Conservation (phyloP, 2,113 vertebrate genomes). For the Eurypyga helias region DNA sequence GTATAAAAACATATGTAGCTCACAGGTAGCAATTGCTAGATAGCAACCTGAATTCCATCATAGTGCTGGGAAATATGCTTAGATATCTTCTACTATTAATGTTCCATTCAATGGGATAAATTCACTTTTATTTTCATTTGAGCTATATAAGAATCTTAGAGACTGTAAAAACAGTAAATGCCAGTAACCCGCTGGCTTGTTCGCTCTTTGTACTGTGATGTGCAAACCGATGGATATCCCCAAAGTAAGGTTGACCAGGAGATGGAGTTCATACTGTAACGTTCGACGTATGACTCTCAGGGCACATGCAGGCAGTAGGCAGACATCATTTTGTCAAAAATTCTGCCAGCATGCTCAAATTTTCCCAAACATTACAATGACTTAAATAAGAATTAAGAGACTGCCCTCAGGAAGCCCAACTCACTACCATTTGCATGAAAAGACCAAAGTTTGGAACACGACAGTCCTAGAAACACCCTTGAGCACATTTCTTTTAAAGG, state of each 20-base stretch:
- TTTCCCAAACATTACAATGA: not conserved
- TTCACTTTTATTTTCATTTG: not conserved
- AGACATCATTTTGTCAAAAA: not conserved
- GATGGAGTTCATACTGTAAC: not conserved
- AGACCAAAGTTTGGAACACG: not conserved
- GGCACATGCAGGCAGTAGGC: not conserved
- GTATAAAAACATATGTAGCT: not conserved
- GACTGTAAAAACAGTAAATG: not conserved
- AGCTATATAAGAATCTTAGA: not conserved
- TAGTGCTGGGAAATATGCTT: not conserved
- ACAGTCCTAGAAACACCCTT: conserved; percentile 30
- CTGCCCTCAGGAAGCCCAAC: not conserved
- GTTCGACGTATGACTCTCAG: not conserved
- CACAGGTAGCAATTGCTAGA: not conserved
- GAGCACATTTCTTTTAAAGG: not conserved
- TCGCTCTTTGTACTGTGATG: not conserved
- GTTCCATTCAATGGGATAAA: not conserved
- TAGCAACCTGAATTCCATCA: not conserved
- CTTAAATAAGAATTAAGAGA: not conserved
- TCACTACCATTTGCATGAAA: not conserved
- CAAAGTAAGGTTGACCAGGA: not conserved
- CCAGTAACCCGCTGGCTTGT: not conserved
- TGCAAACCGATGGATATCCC: not conserved
- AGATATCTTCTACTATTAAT: not conserved
- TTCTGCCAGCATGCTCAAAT: not conserved